phyloP scores from a whole-genome alignment of 2,888 invertebrate genomes.

The Ligdia adustata region DNA sequence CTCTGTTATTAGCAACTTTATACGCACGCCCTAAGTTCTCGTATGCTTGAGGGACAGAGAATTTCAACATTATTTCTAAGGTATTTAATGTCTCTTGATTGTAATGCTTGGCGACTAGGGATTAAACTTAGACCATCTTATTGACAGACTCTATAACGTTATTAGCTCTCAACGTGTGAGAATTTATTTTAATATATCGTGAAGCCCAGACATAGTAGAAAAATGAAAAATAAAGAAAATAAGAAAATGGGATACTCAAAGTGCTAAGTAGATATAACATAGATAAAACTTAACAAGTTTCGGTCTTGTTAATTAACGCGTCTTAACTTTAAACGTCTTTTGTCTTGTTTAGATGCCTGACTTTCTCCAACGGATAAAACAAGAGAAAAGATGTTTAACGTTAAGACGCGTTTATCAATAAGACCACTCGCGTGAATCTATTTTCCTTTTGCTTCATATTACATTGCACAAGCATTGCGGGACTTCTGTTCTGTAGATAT shows the following conservation, averaged over 20 bases:
- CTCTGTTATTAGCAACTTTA: no score
- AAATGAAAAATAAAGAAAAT: background rate
- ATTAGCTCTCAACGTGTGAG: conserved; percentile 3
- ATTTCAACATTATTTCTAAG: conserved; percentile 23
- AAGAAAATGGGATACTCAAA: conserved; percentile 4
- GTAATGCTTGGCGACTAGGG: background rate
- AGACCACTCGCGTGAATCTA: conserved; percentile 5
- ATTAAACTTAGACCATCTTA: conserved; percentile 7
- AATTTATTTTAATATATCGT: background rate
- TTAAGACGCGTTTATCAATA: no score
- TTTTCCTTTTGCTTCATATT: conserved; percentile 18
- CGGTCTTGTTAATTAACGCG: no score
- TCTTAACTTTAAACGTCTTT: no score
- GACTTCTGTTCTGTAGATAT: conserved; percentile 16
- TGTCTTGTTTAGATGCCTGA: no score
- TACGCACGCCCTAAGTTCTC: conserved; percentile 9
- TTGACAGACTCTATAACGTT: conserved; percentile 6
- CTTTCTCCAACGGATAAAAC: no score
- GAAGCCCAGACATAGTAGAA: conserved; percentile 2
- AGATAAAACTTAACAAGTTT: conserved; percentile 10
- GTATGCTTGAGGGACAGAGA: conserved; percentile 9
- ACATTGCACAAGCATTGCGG: conserved; percentile 3
- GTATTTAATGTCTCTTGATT: background rate
- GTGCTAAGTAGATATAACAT: conserved; percentile 9
- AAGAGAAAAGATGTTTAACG: no score